Evolutionary conservation across 2,113 vertebrate genomes (phyloP), one percentile per base, ranked within the genome.

Genomic region (Charadrius vociferus): DNA sequence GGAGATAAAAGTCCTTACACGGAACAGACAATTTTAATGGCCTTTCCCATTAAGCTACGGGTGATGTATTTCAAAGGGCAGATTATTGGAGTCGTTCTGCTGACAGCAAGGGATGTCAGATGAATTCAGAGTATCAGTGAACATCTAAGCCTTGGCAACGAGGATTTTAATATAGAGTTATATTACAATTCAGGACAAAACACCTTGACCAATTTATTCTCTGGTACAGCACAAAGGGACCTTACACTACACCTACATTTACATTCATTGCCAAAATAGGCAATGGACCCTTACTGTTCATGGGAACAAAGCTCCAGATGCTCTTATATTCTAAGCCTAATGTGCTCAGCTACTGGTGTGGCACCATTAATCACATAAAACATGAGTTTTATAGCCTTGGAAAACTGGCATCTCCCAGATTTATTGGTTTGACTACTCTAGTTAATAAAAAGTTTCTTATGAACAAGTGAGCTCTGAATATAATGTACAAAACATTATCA

Each of bases 231-330:
- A 80, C 87, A 80, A 94, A 92, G 78, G 29, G 62, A 61, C 73
- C 71, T 68, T 74, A 36, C 61, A 30, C 68, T 87, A 7, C 47
- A 65, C 29, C 23, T 67, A 24, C 73, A 85, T 96, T 97, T 82
- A 94, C 72, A 89, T 85, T 85, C 79, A 93, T 26, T 66, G 79
- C 71, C 67, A 90, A 95, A 94, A 93, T 3, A 80, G 53, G 66
- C 71, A 82, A 75, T 0, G 37, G 66, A 81, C 58, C 58, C 86
- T 85, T 53, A 70, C 66, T 90, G 74, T 68, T 91, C 92, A 80
- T 15, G 55, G 56, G 56, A 93, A 96, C 90, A 96, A 96, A 94
- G 89, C 78, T 93, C 78, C 90, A 93, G 95, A 94, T 88, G 66
- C 92, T 96, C 95, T 90, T 73, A 49, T 20, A 88, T 32, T 89